Evolutionary conservation across 2,797 vertebrate species (phyloP).

Genomic region (Gambusia yucatana): DNA sequence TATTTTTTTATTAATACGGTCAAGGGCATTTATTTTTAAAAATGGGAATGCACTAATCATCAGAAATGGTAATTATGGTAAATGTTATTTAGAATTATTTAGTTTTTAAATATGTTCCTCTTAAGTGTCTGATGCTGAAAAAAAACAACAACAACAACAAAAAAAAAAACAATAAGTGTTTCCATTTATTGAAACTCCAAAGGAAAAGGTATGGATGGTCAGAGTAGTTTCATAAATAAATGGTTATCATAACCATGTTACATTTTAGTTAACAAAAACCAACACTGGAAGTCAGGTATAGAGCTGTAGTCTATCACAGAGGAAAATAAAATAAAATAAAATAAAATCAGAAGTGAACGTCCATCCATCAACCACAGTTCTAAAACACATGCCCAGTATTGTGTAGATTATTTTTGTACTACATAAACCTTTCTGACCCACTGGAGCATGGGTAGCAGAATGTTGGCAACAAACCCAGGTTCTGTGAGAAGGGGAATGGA

Average conservation of each 20-base stretch:
- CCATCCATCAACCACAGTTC: not conserved
- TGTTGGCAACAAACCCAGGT: constrained; percentile 13
- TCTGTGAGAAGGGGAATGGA: not conserved
- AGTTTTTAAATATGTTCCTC: not conserved
- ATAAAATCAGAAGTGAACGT: not conserved
- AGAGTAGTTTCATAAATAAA: not conserved
- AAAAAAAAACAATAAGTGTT: not conserved
- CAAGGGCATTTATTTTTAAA: not conserved
- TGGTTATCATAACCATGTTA: constrained; percentile 20
- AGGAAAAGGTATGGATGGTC: not conserved
- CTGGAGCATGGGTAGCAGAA: not conserved
- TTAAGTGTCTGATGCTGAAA: not conserved
- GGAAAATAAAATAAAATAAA: not conserved
- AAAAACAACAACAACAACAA: not conserved
- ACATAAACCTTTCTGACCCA: constrained; percentile 4
- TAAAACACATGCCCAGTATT: constrained; percentile 2
- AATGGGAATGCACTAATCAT: not conserved
- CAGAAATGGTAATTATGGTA: not conserved
- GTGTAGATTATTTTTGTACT: constrained; percentile 1
- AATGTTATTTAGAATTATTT: not conserved
- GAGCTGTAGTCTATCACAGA: constrained; percentile 24
- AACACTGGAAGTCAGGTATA: constrained; percentile 2
- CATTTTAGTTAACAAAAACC: not conserved
- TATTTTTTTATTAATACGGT: too few relatives aligned
- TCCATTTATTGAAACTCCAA: not conserved